Percentiles rank a stretch among this genome's conserved stretches.
Conservation (phyloP, 1,140 invertebrate genomes). For the Neoseiulus cucumeris region DNA sequence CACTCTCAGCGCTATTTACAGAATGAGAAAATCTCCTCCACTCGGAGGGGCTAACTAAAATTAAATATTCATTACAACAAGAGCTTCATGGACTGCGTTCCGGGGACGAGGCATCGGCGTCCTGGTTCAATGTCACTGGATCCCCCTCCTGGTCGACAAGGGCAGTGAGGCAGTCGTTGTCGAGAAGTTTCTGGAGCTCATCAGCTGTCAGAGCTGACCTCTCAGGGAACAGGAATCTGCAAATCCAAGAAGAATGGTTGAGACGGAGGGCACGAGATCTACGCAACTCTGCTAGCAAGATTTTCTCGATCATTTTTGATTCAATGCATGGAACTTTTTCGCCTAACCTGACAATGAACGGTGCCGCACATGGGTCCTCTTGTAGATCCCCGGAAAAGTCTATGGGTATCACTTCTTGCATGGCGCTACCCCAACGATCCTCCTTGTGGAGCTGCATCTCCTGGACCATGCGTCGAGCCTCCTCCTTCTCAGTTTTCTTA, state of each 20-base stretch:
- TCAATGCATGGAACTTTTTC: neutral
- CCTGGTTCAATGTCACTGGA: neutral
- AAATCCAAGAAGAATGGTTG: neutral
- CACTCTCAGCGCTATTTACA: too few relatives aligned
- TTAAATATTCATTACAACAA: neutral
- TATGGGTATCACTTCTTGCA: slow-evolving; percentile 4
- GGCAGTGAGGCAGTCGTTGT: neutral
- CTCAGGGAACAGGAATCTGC: neutral
- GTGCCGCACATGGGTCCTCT: neutral
- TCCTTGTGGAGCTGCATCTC: neutral
- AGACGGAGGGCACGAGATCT: neutral
- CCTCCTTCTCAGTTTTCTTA: neutral
- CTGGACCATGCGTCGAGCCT: neutral
- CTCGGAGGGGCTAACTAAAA: neutral
- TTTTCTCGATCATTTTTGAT: neutral
- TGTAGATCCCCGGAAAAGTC: neutral
- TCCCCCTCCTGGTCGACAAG: neutral
- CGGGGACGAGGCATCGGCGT: neutral
- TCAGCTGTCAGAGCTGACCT: neutral
- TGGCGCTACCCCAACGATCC: neutral
- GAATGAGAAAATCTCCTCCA: too few relatives aligned
- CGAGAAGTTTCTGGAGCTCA: neutral
- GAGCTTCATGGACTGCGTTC: neutral
- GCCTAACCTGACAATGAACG: neutral
- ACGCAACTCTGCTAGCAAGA: neutral